Evolutionary conservation across 2,888 invertebrate genomes (phyloP).

Genomic region (Parnassius glacialis): DNA sequence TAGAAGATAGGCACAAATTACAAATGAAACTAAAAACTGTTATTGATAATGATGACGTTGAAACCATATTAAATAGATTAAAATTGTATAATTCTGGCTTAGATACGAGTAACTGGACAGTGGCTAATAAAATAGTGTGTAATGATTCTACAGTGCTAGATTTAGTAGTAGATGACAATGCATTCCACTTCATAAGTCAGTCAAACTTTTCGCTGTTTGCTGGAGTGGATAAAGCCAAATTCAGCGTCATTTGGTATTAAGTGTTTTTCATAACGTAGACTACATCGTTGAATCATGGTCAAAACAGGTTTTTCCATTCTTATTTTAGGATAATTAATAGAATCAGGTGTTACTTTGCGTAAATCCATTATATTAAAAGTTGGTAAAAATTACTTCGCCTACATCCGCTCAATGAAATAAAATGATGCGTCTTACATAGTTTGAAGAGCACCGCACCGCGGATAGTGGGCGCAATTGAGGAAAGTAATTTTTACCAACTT

Average conservation of each 20-base stretch:
- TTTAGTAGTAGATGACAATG: slow-evolving; percentile 43
- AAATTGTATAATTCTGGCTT: slow-evolving; percentile 47
- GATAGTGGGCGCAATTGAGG: too few species aligned
- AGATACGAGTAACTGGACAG: slow-evolving; percentile 43
- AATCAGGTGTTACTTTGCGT: too few species aligned
- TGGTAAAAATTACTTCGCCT: too few species aligned
- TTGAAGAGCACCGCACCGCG: too few species aligned
- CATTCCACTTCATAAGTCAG: slow-evolving; percentile 43
- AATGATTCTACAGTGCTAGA: slow-evolving; percentile 33
- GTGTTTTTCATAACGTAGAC: too few species aligned
- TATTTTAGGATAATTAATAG: too few species aligned
- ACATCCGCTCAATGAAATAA: too few species aligned
- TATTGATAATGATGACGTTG: slow-evolving; percentile 35
- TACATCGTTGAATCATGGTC: too few species aligned
- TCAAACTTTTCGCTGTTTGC: slow-evolving; percentile 44
- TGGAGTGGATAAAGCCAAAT: slow-evolving; percentile 51
- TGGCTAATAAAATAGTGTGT: slow-evolving; percentile 31
- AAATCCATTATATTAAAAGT: too few species aligned
- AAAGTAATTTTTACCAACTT: too few species aligned
- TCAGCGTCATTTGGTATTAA: slow-evolving; percentile 42
- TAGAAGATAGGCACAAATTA: slow-evolving; percentile 35
- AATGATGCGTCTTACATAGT: too few species aligned
- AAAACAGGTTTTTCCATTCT: too few species aligned
- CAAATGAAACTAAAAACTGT: slow-evolving; percentile 41
- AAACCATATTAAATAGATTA: slow-evolving; percentile 41